These are phyloP conservation scores for Tanytarsus gracilentus DNA, from an alignment of 2,888 invertebrate species.

Conservation along the genomic window DNA sequence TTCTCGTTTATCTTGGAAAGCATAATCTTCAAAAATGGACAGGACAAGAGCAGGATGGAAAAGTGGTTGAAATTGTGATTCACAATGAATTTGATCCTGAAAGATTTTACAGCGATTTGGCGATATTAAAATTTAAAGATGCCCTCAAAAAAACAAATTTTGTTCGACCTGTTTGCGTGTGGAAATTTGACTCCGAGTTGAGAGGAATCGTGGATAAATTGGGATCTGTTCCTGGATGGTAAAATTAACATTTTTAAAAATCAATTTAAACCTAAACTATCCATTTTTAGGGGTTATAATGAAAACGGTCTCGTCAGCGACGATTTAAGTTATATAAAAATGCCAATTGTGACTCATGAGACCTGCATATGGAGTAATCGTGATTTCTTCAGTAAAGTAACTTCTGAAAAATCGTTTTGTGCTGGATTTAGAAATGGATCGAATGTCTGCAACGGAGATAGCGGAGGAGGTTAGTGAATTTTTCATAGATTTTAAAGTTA, in stretches of 20 bases:
- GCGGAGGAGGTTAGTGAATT: constrained; percentile 15
- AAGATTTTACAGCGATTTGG: constrained; percentile 19
- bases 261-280: not conserved
- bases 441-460: constrained; percentile 30
- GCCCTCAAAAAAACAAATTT: constrained; percentile 2
- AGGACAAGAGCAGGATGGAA: constrained; percentile 33
- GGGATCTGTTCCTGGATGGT: constrained; percentile 32
- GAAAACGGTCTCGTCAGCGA: constrained; percentile 23
- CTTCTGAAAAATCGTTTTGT: constrained; percentile 49
- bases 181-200: constrained; percentile 33
- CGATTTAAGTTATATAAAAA: constrained; percentile 49
- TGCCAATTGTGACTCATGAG: constrained; percentile 53
- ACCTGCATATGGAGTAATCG: constrained; percentile 53
- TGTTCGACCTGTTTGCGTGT: constrained; percentile 23
- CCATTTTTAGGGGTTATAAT: constrained; percentile 18
- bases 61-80: constrained; percentile 9
- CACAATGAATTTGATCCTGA: constrained; percentile 16
- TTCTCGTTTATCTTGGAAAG: constrained; percentile 36
- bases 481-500: constrained; percentile 10
- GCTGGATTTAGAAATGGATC: constrained; percentile 44
- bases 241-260: not conserved
- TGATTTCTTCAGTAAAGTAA: constrained; percentile 52
- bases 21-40: constrained; percentile 35
- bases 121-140: constrained; percentile 15
- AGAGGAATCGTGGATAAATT: constrained; percentile 34